phyloP scores from a whole-genome alignment of 2,888 invertebrate species.

The Agrotis clavis region DNA sequence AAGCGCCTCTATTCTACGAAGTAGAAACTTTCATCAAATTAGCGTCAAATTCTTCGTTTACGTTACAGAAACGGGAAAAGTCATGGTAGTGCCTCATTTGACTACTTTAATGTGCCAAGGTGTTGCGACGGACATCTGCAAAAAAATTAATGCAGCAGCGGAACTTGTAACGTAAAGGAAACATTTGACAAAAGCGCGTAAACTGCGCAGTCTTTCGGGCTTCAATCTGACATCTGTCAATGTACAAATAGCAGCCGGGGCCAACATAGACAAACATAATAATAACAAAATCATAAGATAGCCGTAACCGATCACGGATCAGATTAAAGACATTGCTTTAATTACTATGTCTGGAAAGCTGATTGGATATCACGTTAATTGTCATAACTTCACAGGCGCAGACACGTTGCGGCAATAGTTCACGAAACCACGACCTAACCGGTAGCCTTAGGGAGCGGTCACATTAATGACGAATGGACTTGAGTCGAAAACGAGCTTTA shows the following conservation, averaged over 20 bases:
- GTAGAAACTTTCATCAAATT: too few species aligned
- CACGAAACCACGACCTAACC: conserved; percentile 27
- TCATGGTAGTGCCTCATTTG: too few species aligned
- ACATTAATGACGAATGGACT: background rate
- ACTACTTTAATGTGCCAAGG: too few species aligned
- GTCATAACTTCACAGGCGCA: conserved; percentile 23
- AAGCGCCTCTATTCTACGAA: too few species aligned
- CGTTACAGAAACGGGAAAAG: too few species aligned
- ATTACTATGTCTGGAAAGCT: conserved; percentile 43
- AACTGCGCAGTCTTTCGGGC: background rate
- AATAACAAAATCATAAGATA: conserved; percentile 19
- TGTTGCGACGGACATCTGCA: background rate
- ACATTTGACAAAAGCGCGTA: background rate
- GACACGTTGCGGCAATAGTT: conserved; percentile 37
- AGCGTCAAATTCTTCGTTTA: too few species aligned
- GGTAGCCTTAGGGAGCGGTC: background rate
- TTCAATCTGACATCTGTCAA: background rate
- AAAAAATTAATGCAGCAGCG: background rate
- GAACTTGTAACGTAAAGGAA: background rate
- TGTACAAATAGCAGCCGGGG: background rate
- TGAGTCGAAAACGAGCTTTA: too few species aligned
- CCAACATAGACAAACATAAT: background rate
- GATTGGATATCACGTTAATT: conserved; percentile 27
- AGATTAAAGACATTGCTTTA: conserved; percentile 34
- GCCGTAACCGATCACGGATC: conserved; percentile 14